Evolutionary conservation across 2,888 invertebrate genomes (phyloP).

Genomic region (Erebia palarica): DNA sequence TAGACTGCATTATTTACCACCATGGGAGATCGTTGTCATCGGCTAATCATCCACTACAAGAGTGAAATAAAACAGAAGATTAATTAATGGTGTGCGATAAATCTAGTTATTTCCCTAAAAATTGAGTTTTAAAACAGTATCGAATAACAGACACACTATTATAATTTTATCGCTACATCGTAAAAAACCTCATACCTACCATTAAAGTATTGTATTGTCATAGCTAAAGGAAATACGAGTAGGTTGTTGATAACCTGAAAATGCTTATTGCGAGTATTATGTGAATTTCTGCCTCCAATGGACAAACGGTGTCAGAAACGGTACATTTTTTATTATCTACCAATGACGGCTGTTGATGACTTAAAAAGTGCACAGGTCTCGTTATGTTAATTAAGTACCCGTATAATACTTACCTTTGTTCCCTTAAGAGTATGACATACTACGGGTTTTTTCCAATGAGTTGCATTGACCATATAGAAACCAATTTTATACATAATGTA

Average conservation of each 20-base stretch:
- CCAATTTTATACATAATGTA: too few relatives aligned
- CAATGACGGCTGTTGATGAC: slow-evolving; percentile 40
- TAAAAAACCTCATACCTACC: slow-evolving; percentile 28
- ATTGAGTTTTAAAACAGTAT: not conserved
- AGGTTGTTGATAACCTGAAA: slow-evolving; percentile 37
- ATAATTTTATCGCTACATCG: slow-evolving; percentile 30
- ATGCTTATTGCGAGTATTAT: slow-evolving; percentile 40
- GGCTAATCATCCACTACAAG: too few relatives aligned
- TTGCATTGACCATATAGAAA: not conserved
- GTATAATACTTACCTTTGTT: slow-evolving; percentile 28
- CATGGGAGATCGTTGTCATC: too few relatives aligned
- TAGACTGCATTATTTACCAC: too few relatives aligned
- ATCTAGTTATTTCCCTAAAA: not conserved
- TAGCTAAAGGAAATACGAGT: slow-evolving; percentile 31
- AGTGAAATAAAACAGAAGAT: too few relatives aligned
- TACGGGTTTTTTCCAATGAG: not conserved
- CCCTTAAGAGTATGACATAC: slow-evolving; percentile 15
- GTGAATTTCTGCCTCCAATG: slow-evolving; percentile 40
- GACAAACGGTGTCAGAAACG: slow-evolving; percentile 49
- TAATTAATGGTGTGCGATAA: too few relatives aligned
- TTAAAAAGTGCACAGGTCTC: slow-evolving; percentile 34
- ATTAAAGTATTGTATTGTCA: slow-evolving; percentile 32
- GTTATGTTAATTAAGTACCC: slow-evolving; percentile 35
- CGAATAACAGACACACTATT: not conserved
- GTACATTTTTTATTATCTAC: slow-evolving; percentile 47